phyloP scores from a whole-genome alignment of 2,113 vertebrate genomes.

The Podarcis muralis region DNA sequence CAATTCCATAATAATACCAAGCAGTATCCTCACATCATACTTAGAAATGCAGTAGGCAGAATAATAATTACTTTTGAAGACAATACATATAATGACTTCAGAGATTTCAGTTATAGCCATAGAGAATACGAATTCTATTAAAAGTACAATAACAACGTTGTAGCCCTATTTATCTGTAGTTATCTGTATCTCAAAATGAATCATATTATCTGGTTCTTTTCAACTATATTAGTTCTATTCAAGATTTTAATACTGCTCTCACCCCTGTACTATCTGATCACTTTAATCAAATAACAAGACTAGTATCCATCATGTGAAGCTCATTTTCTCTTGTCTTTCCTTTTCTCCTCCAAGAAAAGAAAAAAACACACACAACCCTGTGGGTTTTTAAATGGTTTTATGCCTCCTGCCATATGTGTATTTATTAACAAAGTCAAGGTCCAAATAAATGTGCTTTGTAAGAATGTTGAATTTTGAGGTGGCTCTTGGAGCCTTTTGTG shows the following conservation, averaged over 20 bases:
- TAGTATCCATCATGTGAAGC: slow-evolving; percentile 8
- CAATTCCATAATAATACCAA: slow-evolving; percentile 30
- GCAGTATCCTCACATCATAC: background rate
- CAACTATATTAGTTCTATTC: slow-evolving; percentile 39
- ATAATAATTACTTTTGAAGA: slow-evolving; percentile 47
- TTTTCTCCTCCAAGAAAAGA: background rate
- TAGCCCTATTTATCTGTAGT: slow-evolving; percentile 15
- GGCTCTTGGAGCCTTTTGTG: slow-evolving; percentile 15
- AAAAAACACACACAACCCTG: too few relatives aligned
- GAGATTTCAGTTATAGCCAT: slow-evolving; percentile 29
- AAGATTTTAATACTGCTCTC: slow-evolving; percentile 28
- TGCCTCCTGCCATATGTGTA: slow-evolving; percentile 27
- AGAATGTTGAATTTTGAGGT: slow-evolving; percentile 21
- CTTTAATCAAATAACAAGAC: slow-evolving; percentile 33
- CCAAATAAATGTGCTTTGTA: slow-evolving; percentile 27
- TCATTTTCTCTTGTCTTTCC: slow-evolving; percentile 19
- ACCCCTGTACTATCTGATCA: slow-evolving; percentile 21
- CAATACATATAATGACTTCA: slow-evolving; percentile 39
- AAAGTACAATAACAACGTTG: slow-evolving; percentile 35
- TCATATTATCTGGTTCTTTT: slow-evolving; percentile 28
- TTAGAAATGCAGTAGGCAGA: slow-evolving; percentile 10
- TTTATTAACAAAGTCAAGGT: slow-evolving; percentile 25
- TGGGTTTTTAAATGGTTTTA: slow-evolving; percentile 8
- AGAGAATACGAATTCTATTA: slow-evolving; percentile 41
- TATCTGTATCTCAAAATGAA: slow-evolving; percentile 19